Evolutionary conservation across 2,797 vertebrate species (phyloP), one percentile per base, ranked within the genome.

Genomic region (Gephyroberyx darwinii): DNA sequence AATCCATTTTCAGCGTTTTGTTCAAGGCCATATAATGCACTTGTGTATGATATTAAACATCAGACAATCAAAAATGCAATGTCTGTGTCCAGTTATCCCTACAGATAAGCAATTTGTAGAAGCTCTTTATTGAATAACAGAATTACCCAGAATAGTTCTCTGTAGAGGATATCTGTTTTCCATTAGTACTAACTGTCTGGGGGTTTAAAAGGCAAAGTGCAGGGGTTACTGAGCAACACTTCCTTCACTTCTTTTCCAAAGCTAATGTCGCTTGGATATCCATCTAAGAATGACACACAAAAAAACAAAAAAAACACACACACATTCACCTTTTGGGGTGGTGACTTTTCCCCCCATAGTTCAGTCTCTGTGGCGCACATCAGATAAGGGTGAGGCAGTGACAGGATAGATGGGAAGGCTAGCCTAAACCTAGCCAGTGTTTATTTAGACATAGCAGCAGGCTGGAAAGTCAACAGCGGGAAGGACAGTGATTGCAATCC

Each of bases 381-480:
- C 86, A 88, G 87, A 92, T 91, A 87, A 87, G 84, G 71, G 16
- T 66, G 55, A 70, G 74, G 82, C 75, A 73, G 77, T 88, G 80
- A 87, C 84, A 87, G 84, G 79, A 75, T 47, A 76, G 78, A 85
- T 75, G 77, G 75, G 63, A 77, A 82, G 77, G 77, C 80, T 63
- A 75, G 84, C 78, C 86, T 86, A 77, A 86, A 85, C 82, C 74
- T 73, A 83, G 69, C 65, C 80, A 14, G 59, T 91, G 90, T 90
- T 90, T 88, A 84, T 89, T 89, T 91, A 85, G 84, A 84, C 83
- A 77, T 78, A 87, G 83, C 86, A 87, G 86, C 75, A 83, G 84
- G 80, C 88, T 82, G 81, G 60, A 89, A 82, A 89, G 90, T 89
- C 89, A 90, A 91, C 84, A 89, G 53, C 66, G 68, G 68, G 84